Percentiles rank a stretch among this genome's conserved stretches.
Conservation (phyloP, 2,113 vertebrate species). For the Alosa alosa region DNA sequence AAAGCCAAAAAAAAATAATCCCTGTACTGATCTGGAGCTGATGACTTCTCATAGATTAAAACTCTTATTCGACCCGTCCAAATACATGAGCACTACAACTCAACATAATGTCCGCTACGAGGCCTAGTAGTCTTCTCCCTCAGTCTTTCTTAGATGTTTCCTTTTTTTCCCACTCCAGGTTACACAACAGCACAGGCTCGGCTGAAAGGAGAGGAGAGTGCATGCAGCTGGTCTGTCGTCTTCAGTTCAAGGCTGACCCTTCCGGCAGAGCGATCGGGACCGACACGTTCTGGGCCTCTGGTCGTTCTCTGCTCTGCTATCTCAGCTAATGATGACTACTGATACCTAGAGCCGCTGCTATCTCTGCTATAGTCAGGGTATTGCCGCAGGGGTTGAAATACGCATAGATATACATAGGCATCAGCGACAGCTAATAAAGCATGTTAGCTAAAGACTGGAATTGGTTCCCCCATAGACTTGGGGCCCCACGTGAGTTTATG, state of each 20-base stretch:
- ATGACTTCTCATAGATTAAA: neutral
- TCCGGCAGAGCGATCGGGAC: neutral
- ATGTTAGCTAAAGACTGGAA: conserved; percentile 48
- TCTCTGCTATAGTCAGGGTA: conserved; percentile 9
- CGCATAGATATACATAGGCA: conserved; percentile 31
- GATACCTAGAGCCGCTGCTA: conserved; percentile 19
- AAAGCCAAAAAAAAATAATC: conserved; percentile 31
- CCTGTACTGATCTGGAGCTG: neutral
- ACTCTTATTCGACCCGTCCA: neutral
- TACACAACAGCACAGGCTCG: conserved; percentile 3
- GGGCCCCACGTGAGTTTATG: neutral
- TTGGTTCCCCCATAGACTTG: neutral
- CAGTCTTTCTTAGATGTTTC: neutral
- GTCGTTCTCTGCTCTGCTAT: conserved; percentile 23
- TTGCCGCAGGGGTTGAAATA: conserved; percentile 5
- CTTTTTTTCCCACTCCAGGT: neutral
- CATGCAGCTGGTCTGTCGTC: neutral
- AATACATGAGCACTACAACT: neutral
- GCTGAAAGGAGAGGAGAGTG: conserved; percentile 12
- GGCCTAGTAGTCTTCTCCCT: neutral
- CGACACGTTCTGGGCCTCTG: neutral
- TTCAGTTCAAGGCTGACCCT: neutral
- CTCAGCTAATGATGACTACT: conserved; percentile 30
- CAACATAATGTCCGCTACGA: neutral
- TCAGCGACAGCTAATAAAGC: conserved; percentile 46